Evolutionary conservation across 2,113 vertebrate genomes (phyloP).

Genomic region (Gymnarchus niloticus): DNA sequence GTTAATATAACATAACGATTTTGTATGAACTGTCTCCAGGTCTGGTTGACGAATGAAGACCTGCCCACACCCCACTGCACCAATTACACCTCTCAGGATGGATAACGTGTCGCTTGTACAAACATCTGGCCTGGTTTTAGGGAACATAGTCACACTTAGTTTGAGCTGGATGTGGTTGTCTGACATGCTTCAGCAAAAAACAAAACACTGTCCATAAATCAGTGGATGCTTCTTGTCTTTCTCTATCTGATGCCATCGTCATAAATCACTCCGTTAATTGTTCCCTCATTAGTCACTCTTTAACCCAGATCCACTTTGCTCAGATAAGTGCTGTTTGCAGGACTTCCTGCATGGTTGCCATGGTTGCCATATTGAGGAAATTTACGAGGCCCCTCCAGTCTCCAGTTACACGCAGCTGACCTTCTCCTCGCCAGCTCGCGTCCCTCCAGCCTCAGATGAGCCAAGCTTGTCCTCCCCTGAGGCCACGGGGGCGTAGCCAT

Average conservation of each 20-base stretch:
- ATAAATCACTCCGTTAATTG: neutral
- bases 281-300: neutral
- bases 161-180: too few species aligned
- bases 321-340: neutral
- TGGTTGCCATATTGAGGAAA: constrained; percentile 35
- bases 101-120: neutral
- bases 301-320: too few species aligned
- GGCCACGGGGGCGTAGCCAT: constrained; percentile 53
- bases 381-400: neutral
- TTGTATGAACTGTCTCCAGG: neutral
- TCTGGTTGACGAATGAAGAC: neutral
- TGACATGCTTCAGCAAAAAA: neutral
- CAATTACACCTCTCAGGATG: neutral
- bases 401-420: constrained; percentile 69
- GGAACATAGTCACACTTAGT: neutral
- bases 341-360: constrained; percentile 37
- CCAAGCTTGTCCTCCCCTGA: constrained; percentile 53
- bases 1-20: neutral
- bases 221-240: neutral
- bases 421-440: constrained; percentile 52
- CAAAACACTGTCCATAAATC: neutral
- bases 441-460: constrained; percentile 41
- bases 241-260: neutral
- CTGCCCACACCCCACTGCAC: neutral
- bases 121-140: neutral